Conservation (phyloP, 1,140 invertebrate species). For the Pristionchus pacificus region DNA sequence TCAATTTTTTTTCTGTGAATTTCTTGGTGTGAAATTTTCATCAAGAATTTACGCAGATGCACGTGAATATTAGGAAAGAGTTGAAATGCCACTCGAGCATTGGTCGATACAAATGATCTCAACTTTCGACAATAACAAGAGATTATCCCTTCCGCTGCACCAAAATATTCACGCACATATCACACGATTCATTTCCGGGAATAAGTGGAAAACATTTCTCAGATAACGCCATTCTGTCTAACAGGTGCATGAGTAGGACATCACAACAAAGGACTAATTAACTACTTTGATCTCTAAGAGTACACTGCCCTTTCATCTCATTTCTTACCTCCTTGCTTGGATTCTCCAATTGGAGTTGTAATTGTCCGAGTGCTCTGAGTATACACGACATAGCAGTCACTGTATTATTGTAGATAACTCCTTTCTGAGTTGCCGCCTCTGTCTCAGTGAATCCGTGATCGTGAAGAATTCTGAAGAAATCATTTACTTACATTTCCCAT, state of each 20-base stretch:
- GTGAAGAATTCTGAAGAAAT: constrained; percentile 73
- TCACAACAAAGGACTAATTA: neutral
- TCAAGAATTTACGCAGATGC: neutral
- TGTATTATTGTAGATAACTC: constrained; percentile 82
- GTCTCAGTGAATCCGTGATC: constrained; percentile 84
- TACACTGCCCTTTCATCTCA: neutral
- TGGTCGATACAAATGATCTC: neutral
- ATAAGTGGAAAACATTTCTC: neutral
- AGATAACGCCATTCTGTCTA: neutral
- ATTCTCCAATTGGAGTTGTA: constrained; percentile 29
- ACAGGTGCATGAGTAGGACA: constrained; percentile 13
- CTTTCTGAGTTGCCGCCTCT: constrained; percentile 84
- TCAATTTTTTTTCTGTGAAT: too few relatives aligned
- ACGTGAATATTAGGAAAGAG: neutral
- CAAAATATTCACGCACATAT: neutral
- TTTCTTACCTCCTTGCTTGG: constrained; percentile 17
- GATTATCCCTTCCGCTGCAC: constrained; percentile 3
- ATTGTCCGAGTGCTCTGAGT: constrained; percentile 29
- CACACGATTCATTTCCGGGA: neutral
- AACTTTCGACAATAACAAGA: constrained; percentile 1
- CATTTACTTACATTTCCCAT: constrained; percentile 1
- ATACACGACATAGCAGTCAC: constrained; percentile 58
- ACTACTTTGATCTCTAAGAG: neutral
- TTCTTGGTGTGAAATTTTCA: neutral
- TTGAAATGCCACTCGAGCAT: neutral